A percentile compares a stretch with the other conserved stretches of the same genome.
phyloP scores from a whole-genome alignment of 2,888 invertebrate genomes.

The Diplazon laetatorius region DNA sequence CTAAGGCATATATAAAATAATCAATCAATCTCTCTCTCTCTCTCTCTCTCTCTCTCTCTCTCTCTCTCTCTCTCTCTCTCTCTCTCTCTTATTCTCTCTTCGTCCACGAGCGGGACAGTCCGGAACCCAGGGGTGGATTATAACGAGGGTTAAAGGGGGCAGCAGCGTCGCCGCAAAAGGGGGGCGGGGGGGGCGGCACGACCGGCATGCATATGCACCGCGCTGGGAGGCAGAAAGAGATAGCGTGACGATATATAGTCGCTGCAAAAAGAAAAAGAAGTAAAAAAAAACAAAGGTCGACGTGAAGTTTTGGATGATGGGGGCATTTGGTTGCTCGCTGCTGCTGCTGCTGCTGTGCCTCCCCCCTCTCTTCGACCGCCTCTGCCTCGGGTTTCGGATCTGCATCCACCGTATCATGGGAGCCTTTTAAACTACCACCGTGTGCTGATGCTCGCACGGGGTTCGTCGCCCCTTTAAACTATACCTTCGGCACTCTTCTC shows the following conservation, averaged over 20 bases:
- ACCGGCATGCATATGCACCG: constrained; percentile 29
- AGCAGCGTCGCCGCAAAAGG: no score
- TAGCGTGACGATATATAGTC: constrained; percentile 37
- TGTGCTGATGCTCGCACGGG: constrained; percentile 61
- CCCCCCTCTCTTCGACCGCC: background rate
- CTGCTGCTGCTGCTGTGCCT: background rate
- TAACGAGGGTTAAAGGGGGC: background rate
- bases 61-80: no score
- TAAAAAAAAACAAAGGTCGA: background rate
- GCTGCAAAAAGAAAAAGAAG: no score
- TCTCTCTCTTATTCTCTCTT: constrained; percentile 1
- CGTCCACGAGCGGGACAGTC: constrained; percentile 17
- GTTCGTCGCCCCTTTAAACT: constrained; percentile 79
- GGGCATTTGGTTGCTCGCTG: background rate
- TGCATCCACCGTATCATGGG: constrained; percentile 76
- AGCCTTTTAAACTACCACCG: constrained; percentile 83
- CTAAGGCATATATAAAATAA: no score
- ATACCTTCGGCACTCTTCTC: constrained; percentile 58
- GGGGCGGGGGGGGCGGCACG: background rate
- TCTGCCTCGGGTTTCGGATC: no score
- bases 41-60: no score
- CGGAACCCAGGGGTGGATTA: background rate
- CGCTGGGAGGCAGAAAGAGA: constrained; percentile 29
- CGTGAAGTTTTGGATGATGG: constrained; percentile 47
- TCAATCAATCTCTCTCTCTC: no score